A percentile compares a stretch with the other conserved stretches of the same genome.
These are phyloP conservation scores for Pandemis cinnamomeana DNA, from an alignment of 2,888 invertebrate species.

Conservation along the genomic window DNA sequence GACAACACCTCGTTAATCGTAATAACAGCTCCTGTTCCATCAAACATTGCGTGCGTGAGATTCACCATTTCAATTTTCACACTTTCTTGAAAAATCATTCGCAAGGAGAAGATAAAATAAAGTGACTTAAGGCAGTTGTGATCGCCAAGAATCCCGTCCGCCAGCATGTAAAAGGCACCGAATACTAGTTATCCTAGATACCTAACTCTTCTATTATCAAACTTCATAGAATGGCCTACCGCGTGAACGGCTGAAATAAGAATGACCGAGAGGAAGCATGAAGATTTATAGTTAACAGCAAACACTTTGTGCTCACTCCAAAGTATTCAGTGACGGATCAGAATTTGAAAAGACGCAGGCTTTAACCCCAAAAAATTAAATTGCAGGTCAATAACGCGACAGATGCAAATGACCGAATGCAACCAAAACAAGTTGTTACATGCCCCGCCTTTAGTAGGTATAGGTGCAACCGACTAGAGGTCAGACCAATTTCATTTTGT, in stretches of 20 bases:
- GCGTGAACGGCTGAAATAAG: neutral
- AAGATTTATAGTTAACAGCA: too few species aligned
- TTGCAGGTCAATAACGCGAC: neutral
- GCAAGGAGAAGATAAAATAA: neutral
- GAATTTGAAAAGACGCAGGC: too few species aligned
- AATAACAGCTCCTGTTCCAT: conserved; percentile 31
- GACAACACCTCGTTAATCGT: conserved; percentile 29
- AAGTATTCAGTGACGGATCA: too few species aligned
- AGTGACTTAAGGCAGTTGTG: neutral
- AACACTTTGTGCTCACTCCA: too few species aligned
- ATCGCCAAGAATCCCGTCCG: too few species aligned
- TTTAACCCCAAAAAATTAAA: too few species aligned
- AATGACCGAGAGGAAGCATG: neutral
- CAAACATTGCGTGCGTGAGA: conserved; percentile 35
- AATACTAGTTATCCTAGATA: too few species aligned
- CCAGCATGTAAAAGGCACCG: too few species aligned
- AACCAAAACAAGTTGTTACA: conserved; percentile 3
- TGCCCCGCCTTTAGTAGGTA: neutral
- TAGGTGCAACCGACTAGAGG: neutral
- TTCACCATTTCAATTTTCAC: conserved; percentile 1
- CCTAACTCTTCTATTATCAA: neutral
- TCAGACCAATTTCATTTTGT: conserved; percentile 18
- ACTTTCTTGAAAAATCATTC: neutral
- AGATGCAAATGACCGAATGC: conserved; percentile 2
- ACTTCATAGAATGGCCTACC: neutral